Percentiles rank a stretch among this genome's conserved stretches.
phyloP scores from a whole-genome alignment of 2,797 vertebrate species.

The Cyclura pinguis region DNA sequence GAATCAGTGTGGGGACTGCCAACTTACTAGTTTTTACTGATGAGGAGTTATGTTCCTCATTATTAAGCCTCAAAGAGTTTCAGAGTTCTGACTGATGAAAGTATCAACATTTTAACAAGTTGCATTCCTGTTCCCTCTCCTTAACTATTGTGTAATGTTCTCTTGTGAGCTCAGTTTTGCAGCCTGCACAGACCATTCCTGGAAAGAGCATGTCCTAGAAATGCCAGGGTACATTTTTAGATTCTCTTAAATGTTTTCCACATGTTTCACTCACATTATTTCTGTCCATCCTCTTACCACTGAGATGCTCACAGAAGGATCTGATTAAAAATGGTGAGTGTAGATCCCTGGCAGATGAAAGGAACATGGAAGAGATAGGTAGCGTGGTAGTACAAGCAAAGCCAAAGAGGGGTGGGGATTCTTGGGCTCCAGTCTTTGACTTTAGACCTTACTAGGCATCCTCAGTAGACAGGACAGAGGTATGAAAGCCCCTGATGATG shows the following conservation, averaged over 20 bases:
- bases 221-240: conserved; percentile 3
- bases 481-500: background rate
- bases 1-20: background rate
- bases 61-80: background rate
- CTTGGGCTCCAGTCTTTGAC: background rate
- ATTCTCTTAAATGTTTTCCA: conserved; percentile 31
- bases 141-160: background rate
- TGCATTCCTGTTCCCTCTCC: no score
- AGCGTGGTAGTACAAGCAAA: background rate
- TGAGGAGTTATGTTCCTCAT: background rate
- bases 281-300: conserved; percentile 51
- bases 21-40: background rate
- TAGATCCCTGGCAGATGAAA: conserved; percentile 17
- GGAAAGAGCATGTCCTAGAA: conserved; percentile 20
- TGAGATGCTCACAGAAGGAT: conserved; percentile 29
- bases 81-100: background rate
- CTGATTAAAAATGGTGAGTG: conserved; percentile 19
- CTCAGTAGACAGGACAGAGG: background rate
- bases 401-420: background rate
- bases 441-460: background rate
- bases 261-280: conserved; percentile 50
- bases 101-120: background rate
- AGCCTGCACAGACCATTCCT: conserved; percentile 5
- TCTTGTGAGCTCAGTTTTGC: background rate
- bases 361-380: background rate